phyloP scores from a whole-genome alignment of 2,888 invertebrate genomes.

The Trachelus troglodyta region DNA sequence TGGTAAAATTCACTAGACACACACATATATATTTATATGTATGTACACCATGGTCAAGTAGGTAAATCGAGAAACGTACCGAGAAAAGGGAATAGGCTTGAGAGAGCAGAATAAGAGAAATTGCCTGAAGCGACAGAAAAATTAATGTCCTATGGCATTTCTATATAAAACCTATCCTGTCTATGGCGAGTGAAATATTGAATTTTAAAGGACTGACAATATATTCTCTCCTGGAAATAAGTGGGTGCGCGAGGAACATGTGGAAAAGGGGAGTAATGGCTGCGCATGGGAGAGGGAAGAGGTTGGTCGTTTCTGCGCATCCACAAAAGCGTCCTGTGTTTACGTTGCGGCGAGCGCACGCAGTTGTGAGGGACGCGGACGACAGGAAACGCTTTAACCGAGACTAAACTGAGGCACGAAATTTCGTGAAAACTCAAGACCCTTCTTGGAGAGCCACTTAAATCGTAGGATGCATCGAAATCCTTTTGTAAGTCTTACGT shows the following conservation, averaged over 20 bases:
- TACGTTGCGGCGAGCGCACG: constrained; percentile 25
- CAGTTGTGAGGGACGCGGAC: constrained; percentile 32
- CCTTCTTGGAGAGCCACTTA: neutral
- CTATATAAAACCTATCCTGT: neutral
- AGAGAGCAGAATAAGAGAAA: neutral
- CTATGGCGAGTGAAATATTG: constrained; percentile 16
- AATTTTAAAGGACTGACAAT: constrained; percentile 19
- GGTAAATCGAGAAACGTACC: constrained; percentile 23
- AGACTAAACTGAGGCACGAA: constrained; percentile 36
- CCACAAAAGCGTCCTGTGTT: constrained; percentile 30
- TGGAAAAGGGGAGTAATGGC: neutral
- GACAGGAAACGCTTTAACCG: constrained; percentile 39
- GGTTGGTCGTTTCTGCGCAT: constrained; percentile 30
- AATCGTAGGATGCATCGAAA: neutral
- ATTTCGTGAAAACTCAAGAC: neutral
- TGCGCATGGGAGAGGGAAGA: constrained; percentile 7
- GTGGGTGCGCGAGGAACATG: neutral
- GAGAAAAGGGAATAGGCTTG: constrained; percentile 6
- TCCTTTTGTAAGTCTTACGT: neutral
- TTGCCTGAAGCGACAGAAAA: neutral
- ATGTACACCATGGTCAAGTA: neutral
- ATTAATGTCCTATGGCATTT: neutral
- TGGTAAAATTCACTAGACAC: neutral
- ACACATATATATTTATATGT: neutral
- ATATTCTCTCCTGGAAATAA: constrained; percentile 3